Evolutionary conservation across 2,797 vertebrate genomes (phyloP), one percentile per base, ranked within the genome.

Genomic region (Hydrolagus colliei): DNA sequence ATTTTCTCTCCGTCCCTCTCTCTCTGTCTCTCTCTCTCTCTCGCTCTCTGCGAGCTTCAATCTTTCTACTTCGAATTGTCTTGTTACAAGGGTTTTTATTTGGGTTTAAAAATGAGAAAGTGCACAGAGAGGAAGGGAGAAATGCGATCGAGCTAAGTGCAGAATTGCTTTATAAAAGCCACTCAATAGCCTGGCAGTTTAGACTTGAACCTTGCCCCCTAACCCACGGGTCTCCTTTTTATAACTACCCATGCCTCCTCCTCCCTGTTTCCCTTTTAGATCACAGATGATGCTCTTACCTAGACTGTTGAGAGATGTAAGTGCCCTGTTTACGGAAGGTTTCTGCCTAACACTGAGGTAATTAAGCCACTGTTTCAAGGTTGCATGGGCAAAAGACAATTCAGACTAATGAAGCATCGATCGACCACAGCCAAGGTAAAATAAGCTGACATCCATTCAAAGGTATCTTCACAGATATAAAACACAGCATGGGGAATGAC

Each of bases 181-280:
- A 94, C 94, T 92, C 93, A 90, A 93, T 92, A 96, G 95, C 95
- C 94, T 95, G 92, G 91, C 86, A 91, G 94, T 95, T 95, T 94
- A 93, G 96, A 96, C 96, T 96, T 97, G 95, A 97, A 95, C 95
- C 92, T 90, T 94, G 95, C 93, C 95, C 94, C 96, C 93, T 95
- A 94, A 94, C 95, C 94, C 93, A 89, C 35, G 91, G 94, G 93
- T 93, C 94, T 89, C 87, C 87, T 91, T 92, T 91, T 88, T 92
- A 90, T 93, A 92, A 32, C 94, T 93, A 91, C 91, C 86, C 86
- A 91, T 78, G 85, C 89, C 92, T 88, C 88, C 89, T 27, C 82
- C 27, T 73, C 87, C 41, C 41, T 87, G 87, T 84, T 86, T 74
- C 71, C 87, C 87, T 87, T 89, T 89, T 88, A 88, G 86, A 86